Evolutionary conservation across 2,113 vertebrate species (phyloP).

Genomic region (Heloderma charlesbogerti): DNA sequence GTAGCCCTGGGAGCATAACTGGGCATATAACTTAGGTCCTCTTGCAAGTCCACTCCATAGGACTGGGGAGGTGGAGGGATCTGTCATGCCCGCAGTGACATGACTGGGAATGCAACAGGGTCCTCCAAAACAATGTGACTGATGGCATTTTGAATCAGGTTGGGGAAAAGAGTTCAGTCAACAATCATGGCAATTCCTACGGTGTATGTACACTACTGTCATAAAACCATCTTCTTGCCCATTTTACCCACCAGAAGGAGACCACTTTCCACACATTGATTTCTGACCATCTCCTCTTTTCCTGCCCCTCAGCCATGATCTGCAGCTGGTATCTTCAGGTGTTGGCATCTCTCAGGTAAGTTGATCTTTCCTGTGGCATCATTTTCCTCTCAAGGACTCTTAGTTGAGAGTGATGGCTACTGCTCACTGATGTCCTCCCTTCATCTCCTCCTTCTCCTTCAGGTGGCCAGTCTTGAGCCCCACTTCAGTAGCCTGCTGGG

Average conservation of each 20-base stretch:
- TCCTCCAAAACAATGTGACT: too few species aligned
- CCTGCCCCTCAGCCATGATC: slow-evolving; percentile 31
- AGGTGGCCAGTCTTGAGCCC: slow-evolving; percentile 4
- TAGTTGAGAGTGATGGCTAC: neutral
- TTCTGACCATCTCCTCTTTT: neutral
- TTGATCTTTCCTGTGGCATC: neutral
- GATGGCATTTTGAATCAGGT: too few species aligned
- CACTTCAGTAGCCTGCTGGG: slow-evolving; percentile 21
- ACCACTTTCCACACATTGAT: neutral
- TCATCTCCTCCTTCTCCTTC: neutral
- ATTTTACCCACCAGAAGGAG: neutral
- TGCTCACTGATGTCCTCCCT: neutral
- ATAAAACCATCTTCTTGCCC: too few species aligned
- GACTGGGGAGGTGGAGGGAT: too few species aligned
- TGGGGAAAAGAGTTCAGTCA: too few species aligned
- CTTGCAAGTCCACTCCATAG: too few species aligned
- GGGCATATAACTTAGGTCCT: too few species aligned
- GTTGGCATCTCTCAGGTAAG: slow-evolving; percentile 63
- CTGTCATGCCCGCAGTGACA: too few species aligned
- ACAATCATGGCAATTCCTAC: too few species aligned
- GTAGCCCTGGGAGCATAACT: too few species aligned
- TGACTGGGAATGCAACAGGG: too few species aligned
- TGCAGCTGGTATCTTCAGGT: slow-evolving; percentile 59
- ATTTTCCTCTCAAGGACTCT: neutral
- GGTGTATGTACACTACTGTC: too few species aligned